These are phyloP conservation scores for Crepidodera aurea DNA, from an alignment of 2,888 invertebrate species.

Conservation along the genomic window DNA sequence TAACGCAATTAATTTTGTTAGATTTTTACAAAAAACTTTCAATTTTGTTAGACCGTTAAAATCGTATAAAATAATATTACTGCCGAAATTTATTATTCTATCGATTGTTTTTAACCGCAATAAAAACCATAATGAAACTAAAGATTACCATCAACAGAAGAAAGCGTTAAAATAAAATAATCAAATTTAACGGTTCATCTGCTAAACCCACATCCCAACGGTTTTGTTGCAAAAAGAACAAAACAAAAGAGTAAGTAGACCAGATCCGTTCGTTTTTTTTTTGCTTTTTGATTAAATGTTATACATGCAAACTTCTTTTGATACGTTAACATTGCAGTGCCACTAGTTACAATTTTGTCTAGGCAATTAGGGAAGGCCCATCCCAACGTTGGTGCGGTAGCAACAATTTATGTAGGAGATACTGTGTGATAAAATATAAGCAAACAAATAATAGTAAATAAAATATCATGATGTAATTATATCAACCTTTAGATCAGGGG, in stretches of 20 bases:
- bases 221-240: not conserved
- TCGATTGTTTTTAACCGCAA: constrained; percentile 4
- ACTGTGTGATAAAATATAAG: no score
- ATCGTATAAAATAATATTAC: no score
- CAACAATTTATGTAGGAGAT: no score
- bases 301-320: not conserved
- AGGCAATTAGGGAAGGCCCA: not conserved
- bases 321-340: not conserved
- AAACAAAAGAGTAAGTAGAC: constrained; percentile 5
- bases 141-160: not conserved
- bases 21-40: no score
- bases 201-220: constrained; percentile 7
- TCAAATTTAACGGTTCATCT: constrained; percentile 22
- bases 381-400: no score
- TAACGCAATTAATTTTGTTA: no score
- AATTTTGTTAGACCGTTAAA: no score
- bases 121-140: not conserved
- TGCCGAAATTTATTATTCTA: no score
- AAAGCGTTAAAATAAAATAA: constrained; percentile 18
- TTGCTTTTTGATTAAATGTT: not conserved
- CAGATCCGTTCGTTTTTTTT: not conserved
- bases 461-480: no score
- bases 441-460: no score
- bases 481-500: no score
- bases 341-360: not conserved